Evolutionary conservation across 2,113 vertebrate genomes (phyloP).

Genomic region (Odobenus rosmarus): DNA sequence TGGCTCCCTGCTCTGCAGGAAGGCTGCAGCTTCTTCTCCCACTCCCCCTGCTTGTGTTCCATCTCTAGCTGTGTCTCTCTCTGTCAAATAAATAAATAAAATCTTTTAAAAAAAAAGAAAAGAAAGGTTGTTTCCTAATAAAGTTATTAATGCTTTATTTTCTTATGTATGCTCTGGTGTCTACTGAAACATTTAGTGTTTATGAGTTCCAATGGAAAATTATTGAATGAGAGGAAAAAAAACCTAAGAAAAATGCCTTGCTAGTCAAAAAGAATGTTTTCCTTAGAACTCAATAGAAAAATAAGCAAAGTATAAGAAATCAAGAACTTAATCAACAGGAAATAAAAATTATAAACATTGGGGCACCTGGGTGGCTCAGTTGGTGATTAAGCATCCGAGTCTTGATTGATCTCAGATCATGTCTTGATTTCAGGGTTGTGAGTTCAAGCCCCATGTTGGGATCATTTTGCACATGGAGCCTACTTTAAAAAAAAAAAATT

Average conservation of each 20-base stretch:
- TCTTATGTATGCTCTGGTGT: not conserved
- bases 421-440: not conserved
- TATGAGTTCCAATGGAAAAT: not conserved
- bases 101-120: not conserved
- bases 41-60: no score
- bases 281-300: not conserved
- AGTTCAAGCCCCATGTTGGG: not conserved
- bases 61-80: no score
- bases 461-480: not conserved
- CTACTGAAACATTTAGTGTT: not conserved
- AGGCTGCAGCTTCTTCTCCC: no score
- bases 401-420: not conserved
- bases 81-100: no score
- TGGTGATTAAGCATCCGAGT: not conserved
- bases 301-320: not conserved
- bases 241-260: not conserved
- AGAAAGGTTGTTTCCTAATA: not conserved
- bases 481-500: not conserved
- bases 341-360: not conserved
- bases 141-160: not conserved
- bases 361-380: not conserved
- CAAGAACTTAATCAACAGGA: not conserved
- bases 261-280: not conserved
- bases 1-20: no score
- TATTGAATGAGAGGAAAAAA: not conserved